Evolutionary conservation across 2,797 vertebrate species (phyloP), one percentile per base, ranked within the genome.

Genomic region (Anabacerthia variegaticeps): DNA sequence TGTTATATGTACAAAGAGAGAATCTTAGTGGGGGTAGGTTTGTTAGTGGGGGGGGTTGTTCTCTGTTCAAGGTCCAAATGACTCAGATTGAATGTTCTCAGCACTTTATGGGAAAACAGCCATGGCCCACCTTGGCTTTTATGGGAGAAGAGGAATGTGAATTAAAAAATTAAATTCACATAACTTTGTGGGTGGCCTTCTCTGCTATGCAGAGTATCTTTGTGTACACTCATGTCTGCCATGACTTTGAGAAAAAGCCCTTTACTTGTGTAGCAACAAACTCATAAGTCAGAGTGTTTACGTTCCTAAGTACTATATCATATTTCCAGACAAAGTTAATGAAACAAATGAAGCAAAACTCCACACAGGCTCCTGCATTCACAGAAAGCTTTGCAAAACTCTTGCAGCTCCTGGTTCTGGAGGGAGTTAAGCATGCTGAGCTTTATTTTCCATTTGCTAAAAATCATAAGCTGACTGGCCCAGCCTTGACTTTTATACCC

Each of bases 121-220:
- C 52, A 9, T 28, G 37, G 93, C 77, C 94, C 83, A 96, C 96
- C 96, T 97, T 96, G 80, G 89, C 89, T 96, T 95, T 96, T 92
- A 89, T 89, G 94, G 88, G 23, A 91, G 83, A 85, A 37, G 72
- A 89, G 62, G 91, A 89, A 95, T 48, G 88, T 4, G 72, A 83
- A 95, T 94, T 85, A 94, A 94, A 96, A 41, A 95, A 95, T 89
- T 9, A 82, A 95, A 95, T 96, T 68, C 93, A 71, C 84, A 79
- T 61, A 85, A 80, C 96, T 74, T 56, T 85, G 96, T 97, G 96
- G 92, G 96, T 97, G 96, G 96, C 93, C 96, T 86, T 24, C 59
- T 65, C 75, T 68, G 92, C 86, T 93, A 20, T 77, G 95, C 17
- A 5, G 94, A 96, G n/a, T 93, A 90, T 95, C 95, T 96, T 93